phyloP scores from a whole-genome alignment of 2,113 vertebrate genomes.

The Cebus imitator region DNA sequence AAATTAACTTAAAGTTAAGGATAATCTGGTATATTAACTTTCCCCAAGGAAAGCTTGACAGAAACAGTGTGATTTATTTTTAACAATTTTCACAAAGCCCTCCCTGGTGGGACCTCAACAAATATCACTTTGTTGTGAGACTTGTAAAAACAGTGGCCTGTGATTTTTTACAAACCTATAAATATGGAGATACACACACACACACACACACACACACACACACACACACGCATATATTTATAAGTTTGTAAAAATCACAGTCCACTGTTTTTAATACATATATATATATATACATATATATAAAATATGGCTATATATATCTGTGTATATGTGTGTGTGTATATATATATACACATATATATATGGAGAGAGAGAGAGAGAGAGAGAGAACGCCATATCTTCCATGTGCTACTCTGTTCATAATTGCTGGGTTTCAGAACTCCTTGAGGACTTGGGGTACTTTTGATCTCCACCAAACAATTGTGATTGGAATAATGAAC shows the following conservation, averaged over 20 bases:
- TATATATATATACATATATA: too few relatives aligned
- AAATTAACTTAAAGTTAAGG: slow-evolving; percentile 55
- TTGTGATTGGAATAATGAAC: background rate
- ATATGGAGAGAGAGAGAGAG: too few relatives aligned
- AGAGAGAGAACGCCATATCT: background rate
- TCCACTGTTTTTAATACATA: too few relatives aligned
- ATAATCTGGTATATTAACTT: slow-evolving; percentile 5
- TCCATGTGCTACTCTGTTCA: background rate
- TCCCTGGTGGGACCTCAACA: background rate
- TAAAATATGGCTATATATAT: too few relatives aligned
- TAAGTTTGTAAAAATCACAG: too few relatives aligned
- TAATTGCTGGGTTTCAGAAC: background rate
- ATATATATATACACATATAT: too few relatives aligned
- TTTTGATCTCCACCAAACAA: background rate
- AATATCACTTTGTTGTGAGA: background rate
- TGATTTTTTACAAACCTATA: slow-evolving; percentile 2
- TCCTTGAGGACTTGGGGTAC: background rate
- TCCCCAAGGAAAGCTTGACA: background rate
- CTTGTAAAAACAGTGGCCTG: slow-evolving; percentile 17
- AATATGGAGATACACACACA: background rate
- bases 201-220: too few relatives aligned
- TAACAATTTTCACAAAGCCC: slow-evolving; percentile 28
- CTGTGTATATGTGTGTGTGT: too few relatives aligned
- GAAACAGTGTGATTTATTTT: slow-evolving; percentile 40
- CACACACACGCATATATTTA: fast-evolving